Base-by-base conservation (phyloP, 2,113 vertebrate species). In the Pteropus alecto region DNA sequence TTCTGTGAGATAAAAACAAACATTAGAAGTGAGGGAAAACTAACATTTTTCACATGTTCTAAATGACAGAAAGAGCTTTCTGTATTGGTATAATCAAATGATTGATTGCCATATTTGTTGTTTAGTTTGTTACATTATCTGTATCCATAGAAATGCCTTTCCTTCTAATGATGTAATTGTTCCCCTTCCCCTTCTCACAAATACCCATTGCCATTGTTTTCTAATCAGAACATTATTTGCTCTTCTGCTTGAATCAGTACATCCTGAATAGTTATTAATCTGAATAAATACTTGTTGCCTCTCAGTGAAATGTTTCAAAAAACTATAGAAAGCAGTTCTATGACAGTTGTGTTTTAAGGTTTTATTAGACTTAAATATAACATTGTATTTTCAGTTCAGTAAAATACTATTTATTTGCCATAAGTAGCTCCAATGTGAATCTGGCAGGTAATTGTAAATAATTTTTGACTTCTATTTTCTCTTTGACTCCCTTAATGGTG, bases 361-460 rank as follows among this genome's bases (percentile, higher is more conserved):
- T 79, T 89, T 91, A 61, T 81, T 87, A 74, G 61, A 46, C 65
- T 63, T 90, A 90, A 87, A 82, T 56, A 90, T 63, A 78, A 54
- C 35, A 33, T 56, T 84, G 35, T 81, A 35, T 89, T 81, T 87
- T 68, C n/a, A 51, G n/a, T 35, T 90, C 56, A 71, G 21, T 46
- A 93, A 41, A 78, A 54, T 28, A 56, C 38, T 68, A 22, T 26
- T 56, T 70, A 30, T 38, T 35, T 51, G 26, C n/a, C 28, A 41
- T 13, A 48, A 68, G 28, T 61, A 74, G 30, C 33, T 79, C 65
- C 79, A 26, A 70, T 46, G 35, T 28, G 24, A 93, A 51, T 84
- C n/a, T 78, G 73, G 28, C 33, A 93, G n/a, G 14, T 54, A 26
- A 21, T 76, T 60, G 54, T 67, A 87, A 84, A 63, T 79, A 65